Evolutionary conservation across 2,797 vertebrate genomes (phyloP).

Genomic region (Cetoscarus ocellatus): DNA sequence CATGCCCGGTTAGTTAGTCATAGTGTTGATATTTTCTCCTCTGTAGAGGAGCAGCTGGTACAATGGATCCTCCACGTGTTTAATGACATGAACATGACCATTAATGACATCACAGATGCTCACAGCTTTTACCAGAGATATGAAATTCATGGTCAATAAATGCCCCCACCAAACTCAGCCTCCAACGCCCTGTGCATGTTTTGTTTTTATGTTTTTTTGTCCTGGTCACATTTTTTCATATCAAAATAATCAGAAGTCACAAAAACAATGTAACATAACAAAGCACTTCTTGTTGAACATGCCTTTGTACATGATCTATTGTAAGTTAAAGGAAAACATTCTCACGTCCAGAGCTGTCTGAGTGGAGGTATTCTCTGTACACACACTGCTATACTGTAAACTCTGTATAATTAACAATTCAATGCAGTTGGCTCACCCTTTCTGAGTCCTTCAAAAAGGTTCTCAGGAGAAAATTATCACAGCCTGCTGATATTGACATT

Average conservation of each 20-base stretch:
- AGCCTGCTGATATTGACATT: constrained; percentile 38
- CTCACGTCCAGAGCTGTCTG: no score
- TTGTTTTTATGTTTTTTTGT: background rate
- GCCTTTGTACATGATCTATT: no score
- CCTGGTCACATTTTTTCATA: background rate
- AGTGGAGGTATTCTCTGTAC: background rate
- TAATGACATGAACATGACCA: constrained; percentile 57
- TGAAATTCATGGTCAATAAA: background rate
- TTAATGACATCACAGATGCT: constrained; percentile 60
- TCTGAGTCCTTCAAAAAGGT: constrained; percentile 4
- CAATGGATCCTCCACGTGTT: constrained; percentile 40
- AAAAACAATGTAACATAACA: no score
- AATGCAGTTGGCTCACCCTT: constrained; percentile 2
- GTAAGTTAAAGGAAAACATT: no score
- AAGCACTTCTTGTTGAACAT: no score
- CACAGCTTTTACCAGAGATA: constrained; percentile 28
- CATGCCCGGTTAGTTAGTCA: constrained; percentile 32
- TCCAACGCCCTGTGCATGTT: background rate
- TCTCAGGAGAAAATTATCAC: background rate
- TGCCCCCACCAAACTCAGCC: background rate
- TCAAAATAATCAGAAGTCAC: no score
- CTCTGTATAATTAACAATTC: background rate
- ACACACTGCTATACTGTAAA: background rate
- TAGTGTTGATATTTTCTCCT: constrained; percentile 20
- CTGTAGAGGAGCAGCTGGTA: constrained; percentile 52